Evolutionary conservation across 2,113 vertebrate species (phyloP), one percentile per base, ranked within the genome.

Genomic region (Emydocephalus ijimae): DNA sequence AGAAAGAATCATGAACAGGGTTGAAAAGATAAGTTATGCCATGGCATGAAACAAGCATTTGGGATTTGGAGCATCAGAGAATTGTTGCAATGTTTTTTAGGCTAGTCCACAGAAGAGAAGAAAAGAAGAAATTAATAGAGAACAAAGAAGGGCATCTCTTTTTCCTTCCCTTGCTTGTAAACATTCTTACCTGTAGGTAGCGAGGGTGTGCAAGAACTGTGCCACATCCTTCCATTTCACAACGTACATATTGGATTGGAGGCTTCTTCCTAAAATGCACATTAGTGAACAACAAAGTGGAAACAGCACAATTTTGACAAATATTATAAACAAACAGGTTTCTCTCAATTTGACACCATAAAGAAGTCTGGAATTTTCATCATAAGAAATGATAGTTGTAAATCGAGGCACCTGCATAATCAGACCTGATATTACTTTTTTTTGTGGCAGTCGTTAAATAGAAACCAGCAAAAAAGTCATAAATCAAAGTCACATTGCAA

Each of bases 161-260:
- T 43, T 64, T 9, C 6, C 61, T 15, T 48, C 56, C 24, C 50
- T 15, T 23, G 45, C 39, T 20, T 34, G 56, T 52, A 92, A 85
- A 8, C 24, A 0, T 6, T 97, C 98, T 93, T 43, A 99, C 99
- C 98, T 99, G 99, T 81, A 99, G 96, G 96, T 99, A 99, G 90
- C 99, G 99, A 0, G 99, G 99, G 95, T 99, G 99, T 93, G 99
- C 99, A 94, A 99, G 96, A 89, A 99, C 99, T 0, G 99, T 99
- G 89, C 99, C 99, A 39, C 99, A 99, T 91, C 99, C 99, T 94
- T 99, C 99, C 97, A 99, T 99, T 96, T 99, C 99, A 91, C 99
- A 99, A 94, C 99, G 99, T 15, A 99, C 99, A 2, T 99, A 99
- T 93, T 99, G 99, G 93, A 99, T 99, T 0, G 99, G 99, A 3